Percentiles rank a stretch among this genome's conserved stretches.
These are phyloP conservation scores for Parelbella ahira DNA, from an alignment of 2,888 invertebrate species.

Conservation along the genomic window DNA sequence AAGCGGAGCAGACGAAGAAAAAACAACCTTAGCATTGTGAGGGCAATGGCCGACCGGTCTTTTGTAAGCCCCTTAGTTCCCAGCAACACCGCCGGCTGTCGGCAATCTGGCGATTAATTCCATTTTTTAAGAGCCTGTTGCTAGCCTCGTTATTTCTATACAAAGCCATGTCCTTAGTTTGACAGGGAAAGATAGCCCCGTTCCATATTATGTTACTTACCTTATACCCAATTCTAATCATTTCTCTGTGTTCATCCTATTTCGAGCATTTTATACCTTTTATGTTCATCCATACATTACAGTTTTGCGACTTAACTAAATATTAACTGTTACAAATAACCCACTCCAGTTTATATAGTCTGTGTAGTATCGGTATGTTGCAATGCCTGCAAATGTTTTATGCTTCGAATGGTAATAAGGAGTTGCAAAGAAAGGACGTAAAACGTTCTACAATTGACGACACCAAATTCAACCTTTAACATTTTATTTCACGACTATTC, in stretches of 20 bases:
- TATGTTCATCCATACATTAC: no score
- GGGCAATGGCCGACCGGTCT: constrained; percentile 56
- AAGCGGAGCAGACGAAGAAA: constrained; percentile 42
- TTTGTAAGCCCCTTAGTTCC: constrained; percentile 22
- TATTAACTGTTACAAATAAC: no score
- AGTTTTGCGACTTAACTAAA: no score
- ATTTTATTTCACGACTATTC: constrained; percentile 22
- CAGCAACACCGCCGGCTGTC: constrained; percentile 29
- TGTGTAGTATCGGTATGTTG: no score
- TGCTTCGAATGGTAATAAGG: constrained; percentile 12
- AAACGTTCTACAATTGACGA: constrained; percentile 2
- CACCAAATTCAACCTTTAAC: constrained; percentile 25
- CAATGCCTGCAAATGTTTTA: no score
- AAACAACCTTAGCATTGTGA: constrained; percentile 44
- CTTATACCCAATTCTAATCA: no score
- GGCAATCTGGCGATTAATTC: constrained; percentile 31
- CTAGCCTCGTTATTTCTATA: constrained; percentile 20
- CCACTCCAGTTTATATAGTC: no score
- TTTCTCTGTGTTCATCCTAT: no score
- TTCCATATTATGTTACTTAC: background rate
- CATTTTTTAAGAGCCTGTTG: constrained; percentile 24
- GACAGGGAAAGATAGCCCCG: constrained; percentile 9
- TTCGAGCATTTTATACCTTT: no score
- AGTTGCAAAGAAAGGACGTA: constrained; percentile 21
- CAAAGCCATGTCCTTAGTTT: constrained; percentile 20